Evolutionary conservation across 2,888 invertebrate species (phyloP).

Genomic region (Zygothrica quintamaculata): DNA sequence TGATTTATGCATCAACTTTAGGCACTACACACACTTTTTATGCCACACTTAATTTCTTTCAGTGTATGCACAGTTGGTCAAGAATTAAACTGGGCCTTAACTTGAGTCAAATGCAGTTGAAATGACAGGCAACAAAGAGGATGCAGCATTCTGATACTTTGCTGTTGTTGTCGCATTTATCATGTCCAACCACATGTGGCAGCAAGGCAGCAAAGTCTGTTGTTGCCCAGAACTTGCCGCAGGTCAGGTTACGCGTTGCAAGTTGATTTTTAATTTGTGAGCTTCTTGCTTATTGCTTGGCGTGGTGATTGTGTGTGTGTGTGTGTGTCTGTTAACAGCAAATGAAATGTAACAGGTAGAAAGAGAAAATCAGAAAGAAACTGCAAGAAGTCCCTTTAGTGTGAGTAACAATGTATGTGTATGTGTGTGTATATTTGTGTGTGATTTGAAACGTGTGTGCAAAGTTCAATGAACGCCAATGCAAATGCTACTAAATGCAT

Average conservation of each 20-base stretch:
- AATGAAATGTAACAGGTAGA: conserved; percentile 53
- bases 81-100: conserved; percentile 55
- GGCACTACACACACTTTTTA: background rate
- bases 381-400: conserved; percentile 30
- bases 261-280: conserved; percentile 53
- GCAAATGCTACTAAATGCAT: conserved; percentile 36
- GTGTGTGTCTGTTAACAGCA: conserved; percentile 12
- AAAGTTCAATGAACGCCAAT: conserved; percentile 46
- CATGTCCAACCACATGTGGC: conserved; percentile 52
- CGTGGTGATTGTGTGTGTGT: too few relatives aligned
- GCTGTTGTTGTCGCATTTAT: conserved; percentile 72
- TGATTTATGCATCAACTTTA: too few relatives aligned
- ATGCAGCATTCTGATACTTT: conserved; percentile 26
- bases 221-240: conserved; percentile 52
- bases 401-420: background rate
- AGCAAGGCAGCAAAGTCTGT: conserved; percentile 29
- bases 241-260: conserved; percentile 64
- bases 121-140: conserved; percentile 58
- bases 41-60: background rate
- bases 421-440: conserved; percentile 1
- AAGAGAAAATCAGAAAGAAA: conserved; percentile 45
- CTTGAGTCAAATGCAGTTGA: conserved; percentile 72
- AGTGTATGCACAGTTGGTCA: conserved; percentile 30
- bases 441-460: background rate
- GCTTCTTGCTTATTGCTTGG: conserved; percentile 20